phyloP scores from a whole-genome alignment of 2,113 vertebrate species.

The Cebidichthys violaceus region DNA sequence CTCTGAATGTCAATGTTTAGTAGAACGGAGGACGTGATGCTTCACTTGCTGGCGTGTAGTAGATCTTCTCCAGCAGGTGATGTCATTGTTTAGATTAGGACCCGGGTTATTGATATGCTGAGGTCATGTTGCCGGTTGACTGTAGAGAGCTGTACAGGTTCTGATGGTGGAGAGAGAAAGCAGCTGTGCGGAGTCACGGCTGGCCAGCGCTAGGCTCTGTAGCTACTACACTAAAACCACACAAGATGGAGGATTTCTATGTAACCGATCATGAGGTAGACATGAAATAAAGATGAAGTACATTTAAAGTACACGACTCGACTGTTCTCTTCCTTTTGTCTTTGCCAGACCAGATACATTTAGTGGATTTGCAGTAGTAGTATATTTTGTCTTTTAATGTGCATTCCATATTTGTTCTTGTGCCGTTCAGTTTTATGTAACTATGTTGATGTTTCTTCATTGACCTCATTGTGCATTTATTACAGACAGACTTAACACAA shows the following conservation, averaged over 20 bases:
- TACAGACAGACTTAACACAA: not conserved
- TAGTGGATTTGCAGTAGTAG: not conserved
- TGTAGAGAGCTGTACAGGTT: constrained; percentile 42
- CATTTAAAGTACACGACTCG: constrained; percentile 77
- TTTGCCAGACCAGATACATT: not conserved
- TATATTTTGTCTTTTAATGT: not conserved
- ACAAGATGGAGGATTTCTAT: constrained; percentile 77
- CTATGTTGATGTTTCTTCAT: not conserved
- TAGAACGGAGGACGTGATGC: constrained; percentile 13
- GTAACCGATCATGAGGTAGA: constrained; percentile 79
- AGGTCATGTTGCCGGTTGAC: constrained; percentile 57
- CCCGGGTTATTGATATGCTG: constrained; percentile 49
- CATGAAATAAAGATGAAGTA: constrained; percentile 79
- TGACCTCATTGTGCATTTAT: not conserved
- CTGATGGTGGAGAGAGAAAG: constrained; percentile 66
- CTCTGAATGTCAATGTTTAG: constrained; percentile 47
- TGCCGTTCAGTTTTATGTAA: not conserved
- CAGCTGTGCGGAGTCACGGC: constrained; percentile 58
- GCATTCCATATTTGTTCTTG: not conserved
- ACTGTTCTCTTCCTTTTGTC: constrained; percentile 47
- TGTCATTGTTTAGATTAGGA: constrained; percentile 31
- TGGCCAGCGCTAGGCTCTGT: constrained; percentile 60
- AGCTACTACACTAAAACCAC: constrained; percentile 71
- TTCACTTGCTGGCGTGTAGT: constrained; percentile 35
- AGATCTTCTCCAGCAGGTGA: constrained; percentile 29